Conservation (phyloP, 2,888 invertebrate genomes). For the Apotomis turbidana region DNA sequence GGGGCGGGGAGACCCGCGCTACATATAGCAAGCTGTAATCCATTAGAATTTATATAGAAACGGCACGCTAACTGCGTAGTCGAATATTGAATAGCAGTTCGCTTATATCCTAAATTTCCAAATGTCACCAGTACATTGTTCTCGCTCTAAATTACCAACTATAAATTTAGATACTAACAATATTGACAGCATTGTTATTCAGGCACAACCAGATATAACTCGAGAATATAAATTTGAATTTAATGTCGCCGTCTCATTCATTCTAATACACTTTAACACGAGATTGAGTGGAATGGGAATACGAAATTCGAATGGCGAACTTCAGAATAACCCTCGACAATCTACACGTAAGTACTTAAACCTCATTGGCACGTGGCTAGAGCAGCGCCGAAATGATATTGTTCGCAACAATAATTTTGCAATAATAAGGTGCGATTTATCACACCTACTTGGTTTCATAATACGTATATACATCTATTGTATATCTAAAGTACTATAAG, state of each 20-base stretch:
- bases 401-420: conserved; percentile 24
- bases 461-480: conserved; percentile 1
- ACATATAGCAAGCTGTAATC: no score
- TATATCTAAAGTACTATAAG: no score
- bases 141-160: conserved; percentile 18
- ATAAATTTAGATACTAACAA: conserved; percentile 20
- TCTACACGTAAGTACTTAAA: background rate
- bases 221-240: no score
- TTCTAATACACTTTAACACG: background rate
- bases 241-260: no score
- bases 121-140: background rate
- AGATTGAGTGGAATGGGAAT: background rate
- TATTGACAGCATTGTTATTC: conserved; percentile 21
- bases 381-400: conserved; percentile 18
- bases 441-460: conserved; percentile 30
- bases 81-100: no score
- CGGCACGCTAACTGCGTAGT: no score
- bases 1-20: no score
- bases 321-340: background rate
- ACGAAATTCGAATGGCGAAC: no score
- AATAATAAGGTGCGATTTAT: conserved; percentile 29
- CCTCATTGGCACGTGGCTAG: conserved; percentile 26
- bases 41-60: no score
- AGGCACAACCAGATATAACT: background rate
- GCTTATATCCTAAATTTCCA: no score